Evolutionary conservation across 2,113 vertebrate genomes (phyloP).

Genomic region (Lanius collurio): DNA sequence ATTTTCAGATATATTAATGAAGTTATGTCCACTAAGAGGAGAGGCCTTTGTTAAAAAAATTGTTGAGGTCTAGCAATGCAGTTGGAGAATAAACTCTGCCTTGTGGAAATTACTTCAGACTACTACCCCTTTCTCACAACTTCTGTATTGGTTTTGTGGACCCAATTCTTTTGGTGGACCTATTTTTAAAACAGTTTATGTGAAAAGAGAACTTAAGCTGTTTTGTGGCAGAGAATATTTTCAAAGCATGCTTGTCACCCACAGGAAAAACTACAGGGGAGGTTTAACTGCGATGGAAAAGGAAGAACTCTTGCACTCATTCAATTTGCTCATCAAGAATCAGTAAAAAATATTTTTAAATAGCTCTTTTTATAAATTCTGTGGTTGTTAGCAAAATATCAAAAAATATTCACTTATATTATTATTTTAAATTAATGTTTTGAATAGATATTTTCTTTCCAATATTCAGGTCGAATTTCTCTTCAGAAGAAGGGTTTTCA

Average conservation of each 20-base stretch:
- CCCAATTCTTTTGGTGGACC: neutral
- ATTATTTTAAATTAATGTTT: neutral
- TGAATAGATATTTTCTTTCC: neutral
- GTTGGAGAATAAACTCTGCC: neutral
- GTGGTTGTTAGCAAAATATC: neutral
- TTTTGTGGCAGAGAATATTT: neutral
- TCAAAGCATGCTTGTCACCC: neutral
- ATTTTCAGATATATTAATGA: neutral
- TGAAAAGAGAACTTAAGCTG: neutral
- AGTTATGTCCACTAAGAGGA: neutral
- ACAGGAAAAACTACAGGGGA: neutral
- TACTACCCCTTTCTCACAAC: neutral
- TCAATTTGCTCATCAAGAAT: neutral
- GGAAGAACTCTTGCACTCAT: neutral
- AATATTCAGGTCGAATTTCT: conserved; percentile 60
- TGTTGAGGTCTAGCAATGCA: neutral
- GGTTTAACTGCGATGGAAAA: neutral
- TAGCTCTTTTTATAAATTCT: neutral
- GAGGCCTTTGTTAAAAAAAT: neutral
- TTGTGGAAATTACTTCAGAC: neutral
- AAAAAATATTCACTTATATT: neutral
- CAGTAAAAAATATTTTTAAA: neutral
- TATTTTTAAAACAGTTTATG: neutral
- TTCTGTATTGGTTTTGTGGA: neutral
- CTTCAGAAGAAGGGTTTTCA: conserved; percentile 2